phyloP scores from a whole-genome alignment of 2,797 vertebrate genomes.

The Halcyon chelicuti region DNA sequence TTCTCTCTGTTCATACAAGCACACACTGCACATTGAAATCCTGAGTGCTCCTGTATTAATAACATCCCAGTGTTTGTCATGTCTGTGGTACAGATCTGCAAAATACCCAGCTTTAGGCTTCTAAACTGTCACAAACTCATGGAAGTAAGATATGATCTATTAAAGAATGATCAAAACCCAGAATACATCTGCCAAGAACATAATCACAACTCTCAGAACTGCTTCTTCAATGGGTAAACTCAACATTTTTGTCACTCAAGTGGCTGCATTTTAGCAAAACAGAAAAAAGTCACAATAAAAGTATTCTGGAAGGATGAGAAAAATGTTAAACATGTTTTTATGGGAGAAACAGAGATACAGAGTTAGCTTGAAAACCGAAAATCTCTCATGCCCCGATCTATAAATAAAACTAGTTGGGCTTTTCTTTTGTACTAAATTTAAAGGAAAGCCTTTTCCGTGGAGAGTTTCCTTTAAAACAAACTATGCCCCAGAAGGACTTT shows the following conservation, averaged over 20 bases:
- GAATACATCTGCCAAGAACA: not conserved
- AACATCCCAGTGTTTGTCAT: not conserved
- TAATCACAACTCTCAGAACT: not conserved
- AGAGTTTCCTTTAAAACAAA: conserved; percentile 54
- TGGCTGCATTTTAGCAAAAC: not conserved
- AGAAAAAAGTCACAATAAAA: not conserved
- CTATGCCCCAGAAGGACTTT: conserved; percentile 53
- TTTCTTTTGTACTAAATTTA: conserved; percentile 62
- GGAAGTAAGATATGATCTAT: not conserved
- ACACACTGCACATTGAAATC: not conserved
- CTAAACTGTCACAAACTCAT: not conserved
- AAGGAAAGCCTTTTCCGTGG: conserved; percentile 45
- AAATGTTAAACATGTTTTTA: conserved; percentile 44
- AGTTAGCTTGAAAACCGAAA: not conserved
- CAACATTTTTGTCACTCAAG: not conserved
- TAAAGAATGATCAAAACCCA: not conserved
- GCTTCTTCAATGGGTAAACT: not conserved
- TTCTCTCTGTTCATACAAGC: not conserved
- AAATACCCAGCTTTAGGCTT: not conserved
- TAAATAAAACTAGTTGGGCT: conserved; percentile 61
- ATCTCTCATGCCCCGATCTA: conserved; percentile 66
- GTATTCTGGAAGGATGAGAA: conserved; percentile 36
- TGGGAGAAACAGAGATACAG: conserved; percentile 44
- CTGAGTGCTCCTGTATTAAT: not conserved
- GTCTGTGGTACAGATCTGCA: too few species aligned